These are phyloP conservation scores for Xenentodon cancila DNA, from an alignment of 2,797 vertebrate genomes.

Conservation along the genomic window DNA sequence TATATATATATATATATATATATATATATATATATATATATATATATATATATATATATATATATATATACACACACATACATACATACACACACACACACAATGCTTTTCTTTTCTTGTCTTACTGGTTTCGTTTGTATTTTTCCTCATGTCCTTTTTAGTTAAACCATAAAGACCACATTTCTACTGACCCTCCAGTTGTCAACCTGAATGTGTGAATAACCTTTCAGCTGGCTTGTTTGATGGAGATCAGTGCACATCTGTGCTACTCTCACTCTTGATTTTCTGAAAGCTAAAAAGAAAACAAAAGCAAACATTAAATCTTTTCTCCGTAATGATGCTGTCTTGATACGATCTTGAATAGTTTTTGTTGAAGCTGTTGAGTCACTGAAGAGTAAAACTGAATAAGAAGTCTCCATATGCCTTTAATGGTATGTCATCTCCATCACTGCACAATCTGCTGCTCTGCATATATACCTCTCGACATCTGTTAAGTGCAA, in stretches of 20 bases:
- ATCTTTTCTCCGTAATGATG: slow-evolving; percentile 2
- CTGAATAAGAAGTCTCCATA: background rate
- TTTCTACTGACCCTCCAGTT: slow-evolving; percentile 24
- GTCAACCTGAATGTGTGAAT: slow-evolving; percentile 24
- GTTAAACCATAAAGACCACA: slow-evolving; percentile 8
- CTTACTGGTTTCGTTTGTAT: background rate
- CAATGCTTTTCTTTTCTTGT: background rate
- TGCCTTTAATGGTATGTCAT: background rate
- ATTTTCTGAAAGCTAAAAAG: slow-evolving; percentile 16
- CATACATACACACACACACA: too few relatives aligned
- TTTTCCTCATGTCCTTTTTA: background rate
- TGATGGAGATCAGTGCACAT: slow-evolving; percentile 37
- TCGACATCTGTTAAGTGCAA: background rate
- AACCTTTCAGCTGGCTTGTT: slow-evolving; percentile 41
- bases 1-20: too few relatives aligned
- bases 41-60: too few relatives aligned
- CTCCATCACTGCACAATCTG: background rate
- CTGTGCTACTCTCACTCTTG: slow-evolving; percentile 39
- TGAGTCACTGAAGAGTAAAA: slow-evolving; percentile 24
- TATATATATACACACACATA: too few relatives aligned
- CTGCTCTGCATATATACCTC: background rate
- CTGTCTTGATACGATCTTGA: background rate
- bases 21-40: too few relatives aligned
- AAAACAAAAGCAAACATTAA: background rate
- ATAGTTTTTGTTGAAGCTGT: slow-evolving; percentile 4